phyloP scores from a whole-genome alignment of 2,888 invertebrate species.

The Cephonodes hylas region DNA sequence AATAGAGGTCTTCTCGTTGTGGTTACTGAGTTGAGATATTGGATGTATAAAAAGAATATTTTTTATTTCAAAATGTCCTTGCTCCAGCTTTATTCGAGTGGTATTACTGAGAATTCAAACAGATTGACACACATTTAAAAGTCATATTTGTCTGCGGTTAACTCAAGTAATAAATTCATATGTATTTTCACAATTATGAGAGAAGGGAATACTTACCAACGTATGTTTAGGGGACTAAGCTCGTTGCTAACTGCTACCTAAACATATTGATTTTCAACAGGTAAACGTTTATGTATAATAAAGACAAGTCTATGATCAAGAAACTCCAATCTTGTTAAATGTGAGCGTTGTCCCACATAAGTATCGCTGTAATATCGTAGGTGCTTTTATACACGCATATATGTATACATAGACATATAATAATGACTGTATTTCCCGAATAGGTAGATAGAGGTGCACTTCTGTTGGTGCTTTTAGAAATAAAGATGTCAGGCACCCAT shows the following conservation, averaged over 20 bases:
- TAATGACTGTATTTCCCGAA: no score
- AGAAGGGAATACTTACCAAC: background rate
- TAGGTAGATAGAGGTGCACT: no score
- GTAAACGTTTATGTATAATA: background rate
- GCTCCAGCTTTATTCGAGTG: background rate
- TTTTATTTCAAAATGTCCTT: background rate
- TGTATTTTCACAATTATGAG: background rate
- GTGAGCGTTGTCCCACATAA: no score
- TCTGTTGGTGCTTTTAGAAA: no score
- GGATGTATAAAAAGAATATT: background rate
- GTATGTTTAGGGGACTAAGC: constrained; percentile 1
- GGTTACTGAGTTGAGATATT: background rate
- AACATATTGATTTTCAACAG: background rate
- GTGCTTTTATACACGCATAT: no score
- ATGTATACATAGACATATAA: no score
- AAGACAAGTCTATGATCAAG: background rate
- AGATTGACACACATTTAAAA: constrained; percentile 7
- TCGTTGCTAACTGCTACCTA: background rate
- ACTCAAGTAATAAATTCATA: background rate
- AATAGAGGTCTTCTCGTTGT: background rate
- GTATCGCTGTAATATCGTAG: no score
- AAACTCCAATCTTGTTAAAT: no score
- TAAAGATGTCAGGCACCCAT: no score
- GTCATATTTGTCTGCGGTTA: constrained; percentile 8
- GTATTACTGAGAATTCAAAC: background rate